Evolutionary conservation across 1,140 invertebrate genomes (phyloP).

Genomic region (Zaprionus camerounensis): DNA sequence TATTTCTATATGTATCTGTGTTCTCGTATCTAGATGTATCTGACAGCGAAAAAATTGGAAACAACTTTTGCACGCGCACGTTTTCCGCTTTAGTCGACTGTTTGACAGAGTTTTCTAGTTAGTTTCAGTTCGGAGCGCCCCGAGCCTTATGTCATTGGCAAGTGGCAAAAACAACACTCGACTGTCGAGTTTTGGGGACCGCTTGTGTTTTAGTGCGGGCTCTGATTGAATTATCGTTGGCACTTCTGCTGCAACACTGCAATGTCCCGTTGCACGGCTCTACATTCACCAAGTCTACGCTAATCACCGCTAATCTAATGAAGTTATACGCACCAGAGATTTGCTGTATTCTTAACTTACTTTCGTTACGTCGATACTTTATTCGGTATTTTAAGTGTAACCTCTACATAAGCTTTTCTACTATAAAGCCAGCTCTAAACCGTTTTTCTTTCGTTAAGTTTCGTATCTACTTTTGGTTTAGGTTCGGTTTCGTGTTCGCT

Average conservation of each 20-base stretch:
- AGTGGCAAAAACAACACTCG: conserved; percentile 2
- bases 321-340: conserved; percentile 80
- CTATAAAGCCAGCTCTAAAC: conserved; percentile 55
- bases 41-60: neutral
- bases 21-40: conserved; percentile 2
- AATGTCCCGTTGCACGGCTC: conserved; percentile 14
- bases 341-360: conserved; percentile 56
- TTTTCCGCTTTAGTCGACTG: conserved; percentile 69
- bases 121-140: conserved; percentile 27
- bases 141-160: neutral
- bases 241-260: conserved; percentile 54
- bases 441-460: conserved; percentile 50
- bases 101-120: conserved; percentile 67
- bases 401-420: conserved; percentile 40
- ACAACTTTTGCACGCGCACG: conserved; percentile 67
- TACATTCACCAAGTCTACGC: conserved; percentile 37
- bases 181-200: neutral
- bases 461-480: conserved; percentile 38
- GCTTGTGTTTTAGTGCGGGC: conserved; percentile 1
- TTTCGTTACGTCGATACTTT: conserved; percentile 46
- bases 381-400: conserved; percentile 17
- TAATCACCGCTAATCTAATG: conserved; percentile 69
- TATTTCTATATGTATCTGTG: neutral
- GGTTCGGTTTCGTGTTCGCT: conserved; percentile 48
- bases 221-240: conserved; percentile 72